Conservation (phyloP, 2,888 invertebrate genomes). For the Dromius quadrimaculatus region DNA sequence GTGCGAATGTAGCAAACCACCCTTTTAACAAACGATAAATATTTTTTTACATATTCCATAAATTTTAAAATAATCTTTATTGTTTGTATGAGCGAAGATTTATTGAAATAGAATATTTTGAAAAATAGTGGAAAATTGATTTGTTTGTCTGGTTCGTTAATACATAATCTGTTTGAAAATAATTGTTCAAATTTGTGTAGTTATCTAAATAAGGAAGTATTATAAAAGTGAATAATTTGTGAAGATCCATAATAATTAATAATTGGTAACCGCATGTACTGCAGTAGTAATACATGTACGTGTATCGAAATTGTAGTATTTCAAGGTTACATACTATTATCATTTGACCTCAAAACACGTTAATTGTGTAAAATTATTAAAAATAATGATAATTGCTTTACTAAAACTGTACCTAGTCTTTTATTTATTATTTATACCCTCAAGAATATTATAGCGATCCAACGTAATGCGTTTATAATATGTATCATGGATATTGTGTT, state of each 20-base stretch:
- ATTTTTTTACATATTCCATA: no score
- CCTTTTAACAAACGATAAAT: no score
- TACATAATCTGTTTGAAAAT: no score
- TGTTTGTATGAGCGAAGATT: no score
- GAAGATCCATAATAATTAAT: conserved; percentile 36
- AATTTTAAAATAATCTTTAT: no score
- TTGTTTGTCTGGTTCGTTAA: background rate
- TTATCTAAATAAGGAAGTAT: conserved; percentile 32
- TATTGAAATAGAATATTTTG: no score
- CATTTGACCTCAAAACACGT: conserved; percentile 49
- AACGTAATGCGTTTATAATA: conserved; percentile 40
- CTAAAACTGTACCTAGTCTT: conserved; percentile 31
- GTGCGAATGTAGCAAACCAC: no score
- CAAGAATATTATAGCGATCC: background rate
- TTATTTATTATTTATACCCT: conserved; percentile 27
- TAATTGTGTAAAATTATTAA: conserved; percentile 50
- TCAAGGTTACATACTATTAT: conserved; percentile 42
- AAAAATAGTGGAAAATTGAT: no score
- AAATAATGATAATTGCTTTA: conserved; percentile 47
- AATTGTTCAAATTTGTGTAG: background rate
- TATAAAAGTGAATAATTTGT: conserved; percentile 31
- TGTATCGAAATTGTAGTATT: conserved; percentile 45
- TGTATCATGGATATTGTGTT: conserved; percentile 11
- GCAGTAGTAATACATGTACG: conserved; percentile 27
- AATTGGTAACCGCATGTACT: conserved; percentile 28